Conservation (phyloP, 1,140 invertebrate genomes). For the Plectrocnemia conspersa region DNA sequence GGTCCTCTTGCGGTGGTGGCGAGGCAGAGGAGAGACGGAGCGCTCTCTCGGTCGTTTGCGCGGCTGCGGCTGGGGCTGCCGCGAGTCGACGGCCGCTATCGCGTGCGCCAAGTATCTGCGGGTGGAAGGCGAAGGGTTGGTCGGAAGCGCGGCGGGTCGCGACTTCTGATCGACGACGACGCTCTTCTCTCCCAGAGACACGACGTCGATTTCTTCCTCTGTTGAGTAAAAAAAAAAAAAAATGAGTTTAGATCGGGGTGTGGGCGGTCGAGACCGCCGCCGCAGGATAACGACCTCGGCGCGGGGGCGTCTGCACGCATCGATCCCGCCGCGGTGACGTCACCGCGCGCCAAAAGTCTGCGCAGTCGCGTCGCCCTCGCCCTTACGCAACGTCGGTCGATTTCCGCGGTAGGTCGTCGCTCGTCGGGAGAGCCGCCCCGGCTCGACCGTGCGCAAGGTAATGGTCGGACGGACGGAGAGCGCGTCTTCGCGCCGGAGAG, state of each 20-base stretch:
- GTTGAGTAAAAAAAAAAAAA: constrained; percentile 34
- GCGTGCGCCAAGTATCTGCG: constrained; percentile 58
- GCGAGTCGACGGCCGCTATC: constrained; percentile 47
- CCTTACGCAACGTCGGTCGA: constrained; percentile 24
- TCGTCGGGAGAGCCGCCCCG: constrained; percentile 14
- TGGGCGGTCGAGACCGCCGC: constrained; percentile 9
- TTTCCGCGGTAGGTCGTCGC: constrained; percentile 19
- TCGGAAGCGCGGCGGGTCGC: constrained; percentile 52
- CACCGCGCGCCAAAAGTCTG: constrained; percentile 28
- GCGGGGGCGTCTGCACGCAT: constrained; percentile 26
- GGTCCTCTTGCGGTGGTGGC: constrained; percentile 39
- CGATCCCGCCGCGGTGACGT: constrained; percentile 32
- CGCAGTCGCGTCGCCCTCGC: constrained; percentile 19
- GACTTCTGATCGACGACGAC: constrained; percentile 39
- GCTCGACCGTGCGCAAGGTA: constrained; percentile 16
- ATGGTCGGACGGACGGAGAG: constrained; percentile 18
- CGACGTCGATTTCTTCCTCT: constrained; percentile 83
- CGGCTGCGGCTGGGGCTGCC: constrained; percentile 33
- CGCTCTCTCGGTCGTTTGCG: constrained; percentile 41
- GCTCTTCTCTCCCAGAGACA: constrained; percentile 59
- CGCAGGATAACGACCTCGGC: constrained; percentile 32
- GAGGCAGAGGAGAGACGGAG: constrained; percentile 36
- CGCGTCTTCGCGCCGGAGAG: not conserved
- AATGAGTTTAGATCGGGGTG: constrained; percentile 8
- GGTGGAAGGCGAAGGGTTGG: constrained; percentile 58